Conservation (phyloP, 2,113 vertebrate species). For the Tyrannus savana region DNA sequence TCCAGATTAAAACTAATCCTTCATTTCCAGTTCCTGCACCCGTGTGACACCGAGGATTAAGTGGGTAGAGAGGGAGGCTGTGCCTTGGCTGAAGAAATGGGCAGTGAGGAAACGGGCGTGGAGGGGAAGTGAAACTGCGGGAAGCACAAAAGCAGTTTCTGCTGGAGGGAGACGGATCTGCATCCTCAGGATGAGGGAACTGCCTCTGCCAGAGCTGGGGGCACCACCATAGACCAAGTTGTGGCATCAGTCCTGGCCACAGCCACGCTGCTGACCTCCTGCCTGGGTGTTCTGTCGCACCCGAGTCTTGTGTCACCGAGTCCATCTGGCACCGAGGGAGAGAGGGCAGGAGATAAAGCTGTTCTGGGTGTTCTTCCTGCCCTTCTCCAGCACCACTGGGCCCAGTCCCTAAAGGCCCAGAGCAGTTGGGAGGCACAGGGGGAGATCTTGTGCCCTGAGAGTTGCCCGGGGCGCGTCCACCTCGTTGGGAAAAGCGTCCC, state of each 20-base stretch:
- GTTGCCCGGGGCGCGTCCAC: too few relatives aligned
- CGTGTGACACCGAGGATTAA: not conserved
- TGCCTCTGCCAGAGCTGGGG: not conserved
- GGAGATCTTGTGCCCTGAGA: not conserved
- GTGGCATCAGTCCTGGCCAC: not conserved
- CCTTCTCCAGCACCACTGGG: not conserved
- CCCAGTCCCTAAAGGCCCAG: not conserved
- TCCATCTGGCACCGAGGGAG: not conserved
- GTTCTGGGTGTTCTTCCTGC: not conserved
- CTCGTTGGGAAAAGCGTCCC: not conserved
- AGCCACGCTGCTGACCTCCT: not conserved
- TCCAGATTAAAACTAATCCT: not conserved
- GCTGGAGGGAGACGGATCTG: not conserved
- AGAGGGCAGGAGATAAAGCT: not conserved
- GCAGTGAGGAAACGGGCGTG: not conserved
- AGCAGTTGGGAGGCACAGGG: not conserved
- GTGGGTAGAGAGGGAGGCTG: not conserved
- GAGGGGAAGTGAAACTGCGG: not conserved
- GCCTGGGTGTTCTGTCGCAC: not conserved
- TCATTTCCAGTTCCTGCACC: not conserved
- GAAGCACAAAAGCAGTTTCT: not conserved
- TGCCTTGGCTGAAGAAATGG: not conserved
- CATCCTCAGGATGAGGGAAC: not conserved
- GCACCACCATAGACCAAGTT: accelerated
- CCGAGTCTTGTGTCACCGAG: not conserved